These are phyloP conservation scores for Hippolais icterina DNA, from an alignment of 2,113 vertebrate species.

Conservation along the genomic window DNA sequence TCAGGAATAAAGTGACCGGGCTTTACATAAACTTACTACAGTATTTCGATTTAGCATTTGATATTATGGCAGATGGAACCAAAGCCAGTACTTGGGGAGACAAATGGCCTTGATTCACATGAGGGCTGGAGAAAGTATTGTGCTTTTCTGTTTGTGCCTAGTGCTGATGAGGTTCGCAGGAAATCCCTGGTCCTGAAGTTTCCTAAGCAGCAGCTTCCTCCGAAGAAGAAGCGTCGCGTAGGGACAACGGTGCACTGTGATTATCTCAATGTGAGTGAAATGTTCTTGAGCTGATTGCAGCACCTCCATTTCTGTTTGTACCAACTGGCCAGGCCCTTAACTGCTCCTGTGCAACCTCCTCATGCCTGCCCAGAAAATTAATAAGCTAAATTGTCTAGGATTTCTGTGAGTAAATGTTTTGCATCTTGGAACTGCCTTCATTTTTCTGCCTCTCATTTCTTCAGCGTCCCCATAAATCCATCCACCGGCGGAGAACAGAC, in stretches of 20 bases:
- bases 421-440: not conserved
- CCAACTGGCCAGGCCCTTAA: not conserved
- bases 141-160: slow-evolving; percentile 51
- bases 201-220: slow-evolving; percentile 96
- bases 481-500: slow-evolving; percentile 94
- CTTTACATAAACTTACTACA: not conserved
- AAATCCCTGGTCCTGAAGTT: slow-evolving; percentile 98
- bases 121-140: not conserved
- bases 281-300: not conserved
- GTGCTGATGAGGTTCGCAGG: slow-evolving; percentile 95
- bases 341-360: not conserved
- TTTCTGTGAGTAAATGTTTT: not conserved
- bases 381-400: not conserved
- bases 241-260: slow-evolving; percentile 95
- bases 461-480: slow-evolving; percentile 96
- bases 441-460: slow-evolving; percentile 15
- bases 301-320: not conserved
- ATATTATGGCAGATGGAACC: not conserved
- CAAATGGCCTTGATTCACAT: not conserved
- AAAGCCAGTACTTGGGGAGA: not conserved
- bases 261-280: slow-evolving; percentile 90
- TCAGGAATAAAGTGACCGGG: not conserved
- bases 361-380: not conserved
- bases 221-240: slow-evolving; percentile 93
- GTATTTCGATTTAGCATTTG: not conserved